Percentiles rank a stretch among this genome's conserved stretches.
Conservation (phyloP, 1,140 invertebrate genomes). For the Trachelipus rathkii region DNA sequence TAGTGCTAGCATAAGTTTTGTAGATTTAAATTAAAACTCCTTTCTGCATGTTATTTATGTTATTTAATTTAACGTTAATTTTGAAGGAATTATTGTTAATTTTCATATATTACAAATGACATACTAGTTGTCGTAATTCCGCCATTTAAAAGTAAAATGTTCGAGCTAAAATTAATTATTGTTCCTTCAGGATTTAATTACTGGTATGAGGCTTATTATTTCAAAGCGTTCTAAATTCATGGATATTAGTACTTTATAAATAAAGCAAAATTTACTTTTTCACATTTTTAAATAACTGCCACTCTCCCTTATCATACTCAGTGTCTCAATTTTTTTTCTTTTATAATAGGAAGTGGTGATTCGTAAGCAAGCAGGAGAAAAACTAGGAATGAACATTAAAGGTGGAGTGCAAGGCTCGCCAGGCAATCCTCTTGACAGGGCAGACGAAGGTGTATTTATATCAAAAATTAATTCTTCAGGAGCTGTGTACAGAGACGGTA, state of each 20-base stretch:
- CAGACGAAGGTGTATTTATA: slow-evolving; percentile 96
- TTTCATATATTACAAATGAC: too few species aligned
- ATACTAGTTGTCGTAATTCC: too few species aligned
- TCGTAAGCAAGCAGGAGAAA: slow-evolving; percentile 78
- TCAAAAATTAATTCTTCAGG: slow-evolving; percentile 93
- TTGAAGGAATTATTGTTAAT: too few species aligned
- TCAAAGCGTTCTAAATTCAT: too few species aligned
- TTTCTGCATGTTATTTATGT: too few species aligned
- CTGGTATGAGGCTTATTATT: too few species aligned
- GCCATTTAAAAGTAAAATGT: slow-evolving; percentile 2
- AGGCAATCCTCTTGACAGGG: slow-evolving; percentile 85
- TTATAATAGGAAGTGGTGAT: slow-evolving; percentile 76
- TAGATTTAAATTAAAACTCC: too few species aligned
- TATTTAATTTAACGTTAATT: too few species aligned
- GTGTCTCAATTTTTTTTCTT: slow-evolving; percentile 13
- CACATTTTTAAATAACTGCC: too few species aligned
- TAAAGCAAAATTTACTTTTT: too few species aligned
- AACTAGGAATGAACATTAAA: slow-evolving; percentile 96
- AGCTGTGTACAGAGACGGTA: slow-evolving; percentile 77
- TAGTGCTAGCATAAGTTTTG: slow-evolving; percentile 44
- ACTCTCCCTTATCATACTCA: neutral
- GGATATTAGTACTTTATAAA: too few species aligned
- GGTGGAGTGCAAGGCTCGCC: slow-evolving; percentile 84
- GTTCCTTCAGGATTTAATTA: neutral
- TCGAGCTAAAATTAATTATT: neutral